A percentile compares a stretch with the other conserved stretches of the same genome.
phyloP scores from a whole-genome alignment of 2,797 vertebrate genomes.

The Orientallactaga sibirica region DNA sequence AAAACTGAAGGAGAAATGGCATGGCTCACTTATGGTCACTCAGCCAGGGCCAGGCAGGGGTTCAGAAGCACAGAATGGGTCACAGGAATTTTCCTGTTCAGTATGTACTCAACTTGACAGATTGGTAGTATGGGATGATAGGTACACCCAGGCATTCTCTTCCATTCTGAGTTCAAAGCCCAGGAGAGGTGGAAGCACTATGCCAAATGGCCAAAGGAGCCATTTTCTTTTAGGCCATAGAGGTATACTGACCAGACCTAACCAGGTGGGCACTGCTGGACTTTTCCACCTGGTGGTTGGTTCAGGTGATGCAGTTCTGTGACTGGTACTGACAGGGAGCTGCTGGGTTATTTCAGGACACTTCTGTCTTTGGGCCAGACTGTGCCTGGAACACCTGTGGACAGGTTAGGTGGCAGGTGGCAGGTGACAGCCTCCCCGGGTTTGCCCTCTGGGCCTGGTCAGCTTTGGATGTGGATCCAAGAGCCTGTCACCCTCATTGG shows the following conservation, averaged over 20 bases:
- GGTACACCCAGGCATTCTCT: not conserved
- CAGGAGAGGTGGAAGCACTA: not conserved
- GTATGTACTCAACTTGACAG: not conserved
- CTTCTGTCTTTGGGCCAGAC: not conserved
- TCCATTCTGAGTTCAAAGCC: not conserved
- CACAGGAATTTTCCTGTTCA: not conserved
- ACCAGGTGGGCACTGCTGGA: not conserved
- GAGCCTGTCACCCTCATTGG: not conserved
- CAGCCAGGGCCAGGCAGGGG: not conserved
- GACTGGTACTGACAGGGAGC: not conserved
- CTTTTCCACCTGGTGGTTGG: not conserved
- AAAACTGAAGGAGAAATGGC: not conserved
- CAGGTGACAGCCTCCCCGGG: not conserved
- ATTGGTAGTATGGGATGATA: not conserved
- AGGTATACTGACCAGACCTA: not conserved
- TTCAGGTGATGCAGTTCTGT: accelerated
- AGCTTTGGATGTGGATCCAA: too few species aligned
- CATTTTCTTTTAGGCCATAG: not conserved
- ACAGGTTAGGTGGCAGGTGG: too few species aligned
- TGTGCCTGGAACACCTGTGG: not conserved
- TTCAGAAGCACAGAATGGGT: not conserved
- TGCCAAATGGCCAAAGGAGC: not conserved
- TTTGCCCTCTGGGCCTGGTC: not conserved
- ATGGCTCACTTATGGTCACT: not conserved
- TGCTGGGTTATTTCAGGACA: not conserved